phyloP scores from a whole-genome alignment of 1,140 invertebrate species.

The Oscheius sp. region DNA sequence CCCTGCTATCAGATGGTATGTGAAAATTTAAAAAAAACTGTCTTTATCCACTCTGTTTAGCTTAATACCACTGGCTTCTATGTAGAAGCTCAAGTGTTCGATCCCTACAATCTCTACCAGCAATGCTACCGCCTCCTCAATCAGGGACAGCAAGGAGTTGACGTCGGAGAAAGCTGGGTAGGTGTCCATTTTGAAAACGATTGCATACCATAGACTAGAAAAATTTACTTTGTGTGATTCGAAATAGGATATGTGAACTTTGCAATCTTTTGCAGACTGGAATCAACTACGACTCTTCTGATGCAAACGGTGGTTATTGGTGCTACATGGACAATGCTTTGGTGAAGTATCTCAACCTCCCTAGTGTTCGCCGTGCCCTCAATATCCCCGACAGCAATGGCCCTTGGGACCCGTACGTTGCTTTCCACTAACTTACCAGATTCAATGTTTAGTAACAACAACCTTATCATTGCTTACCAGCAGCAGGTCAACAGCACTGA shows the following conservation, averaged over 20 bases:
- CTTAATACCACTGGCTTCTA: conserved; percentile 3
- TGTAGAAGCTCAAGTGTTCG: neutral
- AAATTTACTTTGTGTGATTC: no score
- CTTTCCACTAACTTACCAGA: neutral
- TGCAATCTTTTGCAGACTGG: conserved; percentile 22
- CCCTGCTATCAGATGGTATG: conserved; percentile 24
- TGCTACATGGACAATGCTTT: conserved; percentile 50
- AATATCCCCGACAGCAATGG: conserved; percentile 61
- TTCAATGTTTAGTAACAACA: no score
- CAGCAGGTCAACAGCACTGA: conserved; percentile 18
- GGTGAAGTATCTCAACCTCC: conserved; percentile 58
- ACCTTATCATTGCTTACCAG: conserved; percentile 23
- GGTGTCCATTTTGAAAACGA: neutral
- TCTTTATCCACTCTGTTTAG: neutral
- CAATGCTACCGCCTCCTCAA: conserved; percentile 7
- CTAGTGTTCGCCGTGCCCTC: conserved; percentile 61
- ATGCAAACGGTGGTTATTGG: conserved; percentile 24
- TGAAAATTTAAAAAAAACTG: neutral
- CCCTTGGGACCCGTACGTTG: conserved; percentile 42
- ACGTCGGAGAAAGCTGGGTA: conserved; percentile 30
- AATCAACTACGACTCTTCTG: conserved; percentile 34
- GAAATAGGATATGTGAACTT: no score
- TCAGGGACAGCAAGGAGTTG: neutral
- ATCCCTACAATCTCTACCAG: conserved; percentile 29
- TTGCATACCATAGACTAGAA: no score